Percentiles rank a stretch among this genome's conserved stretches.
Conservation (phyloP, 2,113 vertebrate species). For the Nestor notabilis region DNA sequence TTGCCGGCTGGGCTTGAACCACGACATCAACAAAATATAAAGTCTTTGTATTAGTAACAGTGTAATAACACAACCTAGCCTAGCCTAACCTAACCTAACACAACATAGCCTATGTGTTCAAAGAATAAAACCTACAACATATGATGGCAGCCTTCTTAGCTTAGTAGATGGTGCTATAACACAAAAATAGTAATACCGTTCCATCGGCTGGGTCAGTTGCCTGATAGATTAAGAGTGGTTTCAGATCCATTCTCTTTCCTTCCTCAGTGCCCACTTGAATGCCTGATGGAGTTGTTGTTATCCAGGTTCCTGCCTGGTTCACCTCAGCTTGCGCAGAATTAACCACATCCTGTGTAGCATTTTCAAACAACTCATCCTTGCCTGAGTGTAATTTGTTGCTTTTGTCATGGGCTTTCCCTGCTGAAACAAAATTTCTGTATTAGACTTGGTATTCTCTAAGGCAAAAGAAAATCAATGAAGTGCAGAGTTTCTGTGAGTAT, state of each 20-base stretch:
- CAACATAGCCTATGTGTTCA: background rate
- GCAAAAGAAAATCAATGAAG: background rate
- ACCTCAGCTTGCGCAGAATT: background rate
- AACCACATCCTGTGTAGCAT: background rate
- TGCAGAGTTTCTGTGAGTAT: background rate
- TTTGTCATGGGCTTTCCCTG: conserved; percentile 58
- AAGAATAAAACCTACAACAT: background rate
- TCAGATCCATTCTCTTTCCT: conserved; percentile 57
- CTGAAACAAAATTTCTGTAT: background rate
- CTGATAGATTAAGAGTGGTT: conserved; percentile 73
- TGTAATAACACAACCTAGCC: background rate
- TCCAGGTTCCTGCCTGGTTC: conserved; percentile 78
- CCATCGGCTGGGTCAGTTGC: conserved; percentile 84
- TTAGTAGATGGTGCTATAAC: background rate
- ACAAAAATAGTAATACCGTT: conserved; percentile 73
- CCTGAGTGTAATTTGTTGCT: background rate
- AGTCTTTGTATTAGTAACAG: background rate
- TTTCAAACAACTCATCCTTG: conserved; percentile 55
- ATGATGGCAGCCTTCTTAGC: background rate
- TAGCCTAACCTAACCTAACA: too few species aligned
- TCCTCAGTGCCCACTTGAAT: conserved; percentile 80
- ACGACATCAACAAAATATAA: background rate
- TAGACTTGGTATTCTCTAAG: background rate
- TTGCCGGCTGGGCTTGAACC: too few species aligned
- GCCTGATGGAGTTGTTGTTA: conserved; percentile 87